A percentile compares a stretch with the other conserved stretches of the same genome.
Evolutionary conservation across 2,113 vertebrate genomes (phyloP).

Genomic region (Passer domesticus): DNA sequence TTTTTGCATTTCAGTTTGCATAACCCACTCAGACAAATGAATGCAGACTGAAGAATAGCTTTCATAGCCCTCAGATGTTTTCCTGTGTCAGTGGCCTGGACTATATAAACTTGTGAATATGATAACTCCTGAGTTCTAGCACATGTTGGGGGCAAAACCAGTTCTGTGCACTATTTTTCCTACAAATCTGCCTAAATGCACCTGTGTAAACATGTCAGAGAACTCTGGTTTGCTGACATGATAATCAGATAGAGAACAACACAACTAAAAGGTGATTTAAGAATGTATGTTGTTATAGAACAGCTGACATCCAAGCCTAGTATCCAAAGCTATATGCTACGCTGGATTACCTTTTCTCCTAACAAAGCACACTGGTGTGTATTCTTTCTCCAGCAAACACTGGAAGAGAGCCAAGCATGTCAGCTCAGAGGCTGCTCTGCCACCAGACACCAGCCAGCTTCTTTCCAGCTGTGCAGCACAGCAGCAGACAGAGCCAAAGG

Average conservation of each 20-base stretch:
- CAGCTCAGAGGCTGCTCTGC: neutral
- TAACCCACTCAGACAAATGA: neutral
- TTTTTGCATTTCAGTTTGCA: neutral
- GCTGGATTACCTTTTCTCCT: neutral
- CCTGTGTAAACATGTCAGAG: neutral
- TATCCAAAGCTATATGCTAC: neutral
- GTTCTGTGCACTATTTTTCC: neutral
- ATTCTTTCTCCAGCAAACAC: neutral
- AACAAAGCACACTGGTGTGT: rapidly evolving
- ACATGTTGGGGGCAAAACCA: neutral
- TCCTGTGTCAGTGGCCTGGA: neutral
- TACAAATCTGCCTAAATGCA: neutral
- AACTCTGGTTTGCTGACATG: neutral
- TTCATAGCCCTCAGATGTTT: neutral
- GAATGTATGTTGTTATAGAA: neutral
- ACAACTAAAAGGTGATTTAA: neutral
- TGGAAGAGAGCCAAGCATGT: neutral
- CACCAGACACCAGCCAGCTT: neutral
- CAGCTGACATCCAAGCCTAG: neutral
- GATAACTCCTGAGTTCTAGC: neutral
- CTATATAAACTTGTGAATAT: neutral
- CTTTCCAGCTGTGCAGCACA: neutral
- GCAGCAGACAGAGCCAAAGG: neutral
- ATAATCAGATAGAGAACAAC: neutral
- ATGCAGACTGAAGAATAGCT: neutral